These are phyloP conservation scores for Ligdia adustata DNA, from an alignment of 2,888 invertebrate genomes.

Conservation along the genomic window DNA sequence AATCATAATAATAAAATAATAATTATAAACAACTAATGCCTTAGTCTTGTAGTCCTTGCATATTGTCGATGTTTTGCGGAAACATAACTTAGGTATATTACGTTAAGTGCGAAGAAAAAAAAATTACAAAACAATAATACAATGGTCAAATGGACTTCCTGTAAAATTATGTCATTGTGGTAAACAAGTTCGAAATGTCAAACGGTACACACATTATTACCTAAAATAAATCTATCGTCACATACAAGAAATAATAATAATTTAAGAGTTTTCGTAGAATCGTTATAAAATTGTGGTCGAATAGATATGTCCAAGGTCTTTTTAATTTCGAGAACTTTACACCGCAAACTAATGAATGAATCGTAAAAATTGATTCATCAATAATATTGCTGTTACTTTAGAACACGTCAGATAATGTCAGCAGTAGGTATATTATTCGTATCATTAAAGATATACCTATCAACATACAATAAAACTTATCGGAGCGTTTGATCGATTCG, in stretches of 20 bases:
- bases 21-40: constrained; percentile 25
- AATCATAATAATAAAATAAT: constrained; percentile 30
- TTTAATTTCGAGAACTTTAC: neutral
- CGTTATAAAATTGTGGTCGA: constrained; percentile 9
- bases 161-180: constrained; percentile 37
- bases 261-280: constrained; percentile 3
- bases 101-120: constrained; percentile 29
- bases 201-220: constrained; percentile 19
- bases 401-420: too few relatives aligned
- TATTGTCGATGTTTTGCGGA: constrained; percentile 32
- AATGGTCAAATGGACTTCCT: constrained; percentile 32
- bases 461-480: too few relatives aligned
- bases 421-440: too few relatives aligned
- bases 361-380: too few relatives aligned
- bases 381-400: too few relatives aligned
- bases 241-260: constrained; percentile 10
- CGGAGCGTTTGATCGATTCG: too few relatives aligned
- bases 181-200: constrained; percentile 38
- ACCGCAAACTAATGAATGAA: neutral
- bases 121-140: constrained; percentile 22
- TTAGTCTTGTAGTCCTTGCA: constrained; percentile 31
- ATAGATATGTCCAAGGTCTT: constrained; percentile 8
- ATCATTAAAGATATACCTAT: too few relatives aligned
- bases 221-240: constrained; percentile 23
- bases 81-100: constrained; percentile 24